Evolutionary conservation across 2,113 vertebrate species (phyloP), one percentile per base, ranked within the genome.

Genomic region (Machaerirhynchus nigripectus): DNA sequence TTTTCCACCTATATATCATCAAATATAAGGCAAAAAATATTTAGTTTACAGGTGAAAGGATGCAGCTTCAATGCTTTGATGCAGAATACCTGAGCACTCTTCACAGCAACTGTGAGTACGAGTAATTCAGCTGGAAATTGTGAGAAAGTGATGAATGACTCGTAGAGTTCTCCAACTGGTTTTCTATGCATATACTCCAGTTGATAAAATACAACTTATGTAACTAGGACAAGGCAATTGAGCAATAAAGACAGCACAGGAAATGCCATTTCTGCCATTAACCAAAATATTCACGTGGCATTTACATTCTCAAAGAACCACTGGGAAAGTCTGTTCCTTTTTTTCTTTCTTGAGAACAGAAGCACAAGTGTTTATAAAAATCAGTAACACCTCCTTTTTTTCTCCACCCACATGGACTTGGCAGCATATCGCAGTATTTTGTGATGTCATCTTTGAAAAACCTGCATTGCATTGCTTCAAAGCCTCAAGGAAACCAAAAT

Each of bases 121-220:
- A 97, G 90, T 89, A 96, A 96, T 89, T 94, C 77, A 94, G 85
- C 69, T 93, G 89, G 87, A 93, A 96, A 82, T 46, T 27, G 68
- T 93, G 64, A 91, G 91, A 57, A 83, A 81, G 47, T 68, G 95
- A 90, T 78, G 83, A 95, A 91, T 40, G 49, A 70, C 73, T 96
- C 2, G 27, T 89, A 61, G 90, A 73, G 46, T 65, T 76, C 88
- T 96, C 92, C 94, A 89, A 95, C 92, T 94, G 70, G 84, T 96
- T 95, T 93, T 87, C 75, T 42, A 74, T 49, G n/a, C 53, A 86
- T 71, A 84, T 82, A 84, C 70, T 89, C 71, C 87, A 84, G 35
- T 79, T 90, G 77, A 65, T 86, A 93, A 95, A 96, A 92, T 57
- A 96, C 79, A 70, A 93, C 93, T 96, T 97, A 96, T 11, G 22